Evolutionary conservation across 2,113 vertebrate species (phyloP).

Genomic region (Nannospalax galili): DNA sequence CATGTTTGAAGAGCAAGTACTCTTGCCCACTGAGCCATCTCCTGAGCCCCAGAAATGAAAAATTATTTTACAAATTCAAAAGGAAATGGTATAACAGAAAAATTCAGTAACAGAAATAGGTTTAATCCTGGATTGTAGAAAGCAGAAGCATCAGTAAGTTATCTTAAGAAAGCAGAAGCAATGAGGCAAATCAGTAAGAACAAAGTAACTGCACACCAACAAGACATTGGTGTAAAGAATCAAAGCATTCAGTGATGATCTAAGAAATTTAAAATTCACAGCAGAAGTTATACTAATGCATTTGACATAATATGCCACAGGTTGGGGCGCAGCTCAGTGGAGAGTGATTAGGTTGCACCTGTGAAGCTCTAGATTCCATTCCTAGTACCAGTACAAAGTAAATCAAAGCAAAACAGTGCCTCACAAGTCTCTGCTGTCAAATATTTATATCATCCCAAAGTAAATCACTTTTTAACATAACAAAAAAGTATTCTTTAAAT

Average conservation of each 20-base stretch:
- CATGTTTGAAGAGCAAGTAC: background rate
- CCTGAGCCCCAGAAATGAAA: background rate
- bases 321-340: background rate
- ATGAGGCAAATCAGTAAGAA: background rate
- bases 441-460: background rate
- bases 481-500: slow-evolving; percentile 26
- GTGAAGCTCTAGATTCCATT: background rate
- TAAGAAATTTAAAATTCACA: slow-evolving; percentile 41
- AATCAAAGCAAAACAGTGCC: too few species aligned
- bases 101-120: background rate
- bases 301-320: background rate
- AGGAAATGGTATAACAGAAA: slow-evolving; percentile 18
- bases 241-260: background rate
- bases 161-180: background rate
- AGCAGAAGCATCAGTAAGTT: background rate
- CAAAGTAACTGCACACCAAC: background rate
- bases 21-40: background rate
- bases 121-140: background rate
- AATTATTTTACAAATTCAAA: slow-evolving; percentile 14
- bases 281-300: background rate
- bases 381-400: background rate
- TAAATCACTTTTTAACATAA: slow-evolving; percentile 2
- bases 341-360: background rate
- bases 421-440: background rate
- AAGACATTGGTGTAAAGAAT: background rate